Base-by-base conservation (phyloP, 2,113 vertebrate genomes). In the Cacatua alba region DNA sequence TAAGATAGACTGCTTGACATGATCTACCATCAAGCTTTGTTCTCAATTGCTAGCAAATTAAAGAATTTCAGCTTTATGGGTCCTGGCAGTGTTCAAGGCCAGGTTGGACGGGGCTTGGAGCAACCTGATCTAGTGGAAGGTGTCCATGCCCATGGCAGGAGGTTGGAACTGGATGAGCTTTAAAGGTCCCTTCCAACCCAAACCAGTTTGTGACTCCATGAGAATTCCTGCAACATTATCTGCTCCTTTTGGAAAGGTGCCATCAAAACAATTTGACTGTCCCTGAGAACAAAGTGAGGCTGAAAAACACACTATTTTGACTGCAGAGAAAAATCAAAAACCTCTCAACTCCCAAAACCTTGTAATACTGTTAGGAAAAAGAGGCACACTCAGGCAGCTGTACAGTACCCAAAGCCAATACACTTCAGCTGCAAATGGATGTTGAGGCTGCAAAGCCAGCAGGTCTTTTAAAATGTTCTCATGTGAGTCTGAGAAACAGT, bases 261-360 rank as follows among this genome's bases (percentile, higher is more conserved):
- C 77, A 64, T 17, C 83, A n/a, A 79, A 90, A 88, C 19, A 35
- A 67, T 76, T 82, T 48, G 57, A 6, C 55, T 52, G 33, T 13
- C 68, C 51, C 72, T 3, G 26, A 83, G 65, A 90, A 92, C 3
- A 41, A 93, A 81, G 18, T 1, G 7, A 91, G 41, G 68, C 55
- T 41, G 86, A 80, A 94, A 92, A 78, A n/a, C 15, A 55, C 60
- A 78, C 37, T 84, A 37, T 91, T 93, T 86, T 88, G 69, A 83
- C 60, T 44, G 35, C 0, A 0, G 20, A 69, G 49, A 72, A 76
- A 82, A 41, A 23, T 1, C 0, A 3, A 51, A 46, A 48, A 49
- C 13, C n/a, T n/a, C 33, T 21, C 33, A 59, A 9, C 28, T 92
- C 59, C 46, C 78, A 44, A 2, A 76, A 33, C 44, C 39, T n/a